Percentiles rank a stretch among this genome's conserved stretches.
These are phyloP conservation scores for Tautogolabrus adspersus DNA, from an alignment of 2,113 vertebrate species.

Conservation along the genomic window DNA sequence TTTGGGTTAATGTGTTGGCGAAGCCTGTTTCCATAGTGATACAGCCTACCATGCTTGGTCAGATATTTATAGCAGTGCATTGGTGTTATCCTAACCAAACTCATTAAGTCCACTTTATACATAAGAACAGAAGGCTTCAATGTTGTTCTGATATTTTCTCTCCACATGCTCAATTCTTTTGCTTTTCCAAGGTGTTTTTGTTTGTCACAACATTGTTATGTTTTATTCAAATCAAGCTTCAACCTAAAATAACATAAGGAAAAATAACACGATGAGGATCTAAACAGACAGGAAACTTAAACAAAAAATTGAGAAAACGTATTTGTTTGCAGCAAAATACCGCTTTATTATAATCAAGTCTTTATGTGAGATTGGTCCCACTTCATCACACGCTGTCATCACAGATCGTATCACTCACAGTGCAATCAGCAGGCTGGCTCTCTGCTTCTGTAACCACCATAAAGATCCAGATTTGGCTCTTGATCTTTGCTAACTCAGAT, in stretches of 20 bases:
- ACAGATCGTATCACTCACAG: slow-evolving; percentile 40
- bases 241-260: too few species aligned
- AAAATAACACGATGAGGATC: too few species aligned
- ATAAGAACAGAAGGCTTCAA: too few species aligned
- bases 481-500: slow-evolving; percentile 17
- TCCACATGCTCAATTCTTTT: too few species aligned
- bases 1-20: background rate
- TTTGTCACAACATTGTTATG: too few species aligned
- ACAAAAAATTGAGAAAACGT: too few species aligned
- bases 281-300: too few species aligned
- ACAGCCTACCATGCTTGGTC: background rate
- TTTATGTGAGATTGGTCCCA: slow-evolving; percentile 37
- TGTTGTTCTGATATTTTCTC: too few species aligned
- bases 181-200: too few species aligned
- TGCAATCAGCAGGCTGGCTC: slow-evolving; percentile 51
- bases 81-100: background rate
- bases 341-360: background rate
- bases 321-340: too few species aligned
- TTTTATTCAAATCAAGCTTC: too few species aligned
- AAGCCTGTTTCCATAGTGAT: background rate
- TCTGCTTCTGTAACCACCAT: background rate
- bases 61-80: background rate
- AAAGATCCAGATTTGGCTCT: slow-evolving; percentile 21
- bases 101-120: too few species aligned
- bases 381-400: slow-evolving; percentile 34